A percentile compares a stretch with the other conserved stretches of the same genome.
These are phyloP conservation scores for Peromyscus aztecus DNA, from an alignment of 2,797 vertebrate genomes.

Conservation along the genomic window DNA sequence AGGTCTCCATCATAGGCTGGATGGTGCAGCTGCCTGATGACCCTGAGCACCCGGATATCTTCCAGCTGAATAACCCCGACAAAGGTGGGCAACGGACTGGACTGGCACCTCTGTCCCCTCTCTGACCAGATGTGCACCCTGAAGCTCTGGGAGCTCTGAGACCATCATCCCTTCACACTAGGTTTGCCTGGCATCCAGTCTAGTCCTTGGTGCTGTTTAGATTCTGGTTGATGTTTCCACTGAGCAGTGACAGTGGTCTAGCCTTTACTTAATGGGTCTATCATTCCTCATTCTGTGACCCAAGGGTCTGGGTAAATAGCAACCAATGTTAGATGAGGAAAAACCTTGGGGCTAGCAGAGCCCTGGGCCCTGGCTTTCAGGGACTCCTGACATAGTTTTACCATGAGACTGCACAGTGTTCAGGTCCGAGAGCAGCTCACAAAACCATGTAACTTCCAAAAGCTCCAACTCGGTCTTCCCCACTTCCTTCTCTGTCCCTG, in stretches of 20 bases:
- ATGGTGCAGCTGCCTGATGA: conserved; percentile 96
- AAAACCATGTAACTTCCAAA: neutral
- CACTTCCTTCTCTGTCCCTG: neutral
- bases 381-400: neutral
- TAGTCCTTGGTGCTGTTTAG: neutral
- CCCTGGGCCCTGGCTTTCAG: neutral
- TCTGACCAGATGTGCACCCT: too few relatives aligned
- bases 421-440: neutral
- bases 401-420: neutral
- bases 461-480: neutral
- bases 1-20: conserved; percentile 95
- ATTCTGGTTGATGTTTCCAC: rapidly evolving
- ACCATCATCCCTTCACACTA: neutral
- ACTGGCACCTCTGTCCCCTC: neutral
- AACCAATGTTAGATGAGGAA: neutral
- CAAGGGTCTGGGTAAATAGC: neutral
- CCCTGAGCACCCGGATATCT: conserved; percentile 95
- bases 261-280: neutral
- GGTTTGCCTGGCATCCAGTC: neutral
- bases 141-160: neutral
- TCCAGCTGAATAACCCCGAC: conserved; percentile 97
- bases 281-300: neutral
- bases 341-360: neutral
- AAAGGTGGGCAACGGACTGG: conserved; percentile 90
- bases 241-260: neutral